Base-by-base conservation (phyloP, 2,113 vertebrate species). In the Corythaixoides concolor region DNA sequence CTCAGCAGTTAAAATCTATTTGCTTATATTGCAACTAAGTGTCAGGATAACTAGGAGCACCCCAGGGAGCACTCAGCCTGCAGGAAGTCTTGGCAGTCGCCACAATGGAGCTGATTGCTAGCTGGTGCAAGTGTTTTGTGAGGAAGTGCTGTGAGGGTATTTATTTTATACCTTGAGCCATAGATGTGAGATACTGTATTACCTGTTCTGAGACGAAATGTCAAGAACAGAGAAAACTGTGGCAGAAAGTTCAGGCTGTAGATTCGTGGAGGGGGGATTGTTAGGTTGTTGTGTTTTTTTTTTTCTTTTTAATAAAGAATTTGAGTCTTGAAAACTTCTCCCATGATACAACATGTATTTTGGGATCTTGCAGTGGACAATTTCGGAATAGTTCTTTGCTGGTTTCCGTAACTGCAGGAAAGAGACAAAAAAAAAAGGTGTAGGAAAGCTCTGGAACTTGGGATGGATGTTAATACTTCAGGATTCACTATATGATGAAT, bases 261-360 rank as follows among this genome's bases (percentile, higher is more conserved):
- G 20, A 19, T 62, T 45, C 27, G 16, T 27, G 11, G 15, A 3
- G 3, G 5, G 1, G 6, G 3, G 41, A 49, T 49, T 49, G 49
- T 23, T 22, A 49, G 21, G 49, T 49, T 49, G 21, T 22, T 22
- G 41, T 11, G 5, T 11, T 49, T 49, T 49, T 22, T 15, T 67
- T 74, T 50, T 52, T 52, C 3, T 30, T 64, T 72, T 49, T 17
- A 27, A 15, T 63, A 62, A 77, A 41, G 22, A 59, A 35, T 53
- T 41, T 66, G 19, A 37, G 35, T 62, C 23, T 78, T 27, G 16
- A 59, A 27, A 70, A 27, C 14, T 30, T 11, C 72, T 89, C 24
- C 68, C 0, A 1, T 49, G 41, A 50, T 56, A 35, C 23, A 45
- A 7, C 8, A 15, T 32, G 1, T 11, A 24, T 64, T 69, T 66